Percentiles rank a stretch among this genome's conserved stretches.
These are phyloP conservation scores for Trialeurodes vaporariorum DNA, from an alignment of 1,140 invertebrate species.

Conservation along the genomic window DNA sequence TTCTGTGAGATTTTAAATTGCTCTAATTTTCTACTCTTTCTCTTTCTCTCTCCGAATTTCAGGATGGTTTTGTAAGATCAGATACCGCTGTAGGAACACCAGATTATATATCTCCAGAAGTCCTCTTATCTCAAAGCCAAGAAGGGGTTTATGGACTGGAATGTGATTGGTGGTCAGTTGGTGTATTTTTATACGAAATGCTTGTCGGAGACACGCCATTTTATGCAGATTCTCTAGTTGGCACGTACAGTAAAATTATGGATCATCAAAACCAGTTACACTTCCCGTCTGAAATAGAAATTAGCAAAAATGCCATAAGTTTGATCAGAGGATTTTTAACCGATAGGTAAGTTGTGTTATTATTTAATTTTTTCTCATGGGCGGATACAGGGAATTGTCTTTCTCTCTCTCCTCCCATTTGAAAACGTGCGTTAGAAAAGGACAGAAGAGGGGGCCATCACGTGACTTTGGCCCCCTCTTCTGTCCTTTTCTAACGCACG, in stretches of 20 bases:
- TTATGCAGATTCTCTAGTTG: conserved; percentile 94
- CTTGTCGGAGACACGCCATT: conserved; percentile 97
- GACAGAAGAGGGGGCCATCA: too few species aligned
- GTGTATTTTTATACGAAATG: conserved; percentile 98
- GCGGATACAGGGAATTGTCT: too few species aligned
- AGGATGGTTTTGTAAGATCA: conserved; percentile 87
- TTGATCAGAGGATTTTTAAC: conserved; percentile 89
- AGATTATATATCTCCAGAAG: conserved; percentile 98
- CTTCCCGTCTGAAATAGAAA: conserved; percentile 90
- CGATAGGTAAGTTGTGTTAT: conserved; percentile 49
- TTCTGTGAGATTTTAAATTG: too few species aligned
- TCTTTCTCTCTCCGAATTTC: conserved; percentile 24
- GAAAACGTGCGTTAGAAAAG: too few species aligned
- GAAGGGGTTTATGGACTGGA: conserved; percentile 89
- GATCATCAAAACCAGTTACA: conserved; percentile 91
- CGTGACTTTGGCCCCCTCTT: too few species aligned
- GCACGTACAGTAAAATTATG: conserved; percentile 99
- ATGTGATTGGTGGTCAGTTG: conserved; percentile 99
- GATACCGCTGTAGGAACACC: conserved; percentile 98
- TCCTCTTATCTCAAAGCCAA: conserved; percentile 93
- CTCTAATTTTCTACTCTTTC: too few species aligned
- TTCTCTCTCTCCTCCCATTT: too few species aligned
- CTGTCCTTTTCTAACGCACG: too few species aligned
- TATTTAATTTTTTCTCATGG: conserved; percentile 4
- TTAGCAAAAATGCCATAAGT: conserved; percentile 81